Percentiles rank a stretch among this genome's conserved stretches.
Conservation (phyloP, 2,888 invertebrate species). For the Drosophila atripex region DNA sequence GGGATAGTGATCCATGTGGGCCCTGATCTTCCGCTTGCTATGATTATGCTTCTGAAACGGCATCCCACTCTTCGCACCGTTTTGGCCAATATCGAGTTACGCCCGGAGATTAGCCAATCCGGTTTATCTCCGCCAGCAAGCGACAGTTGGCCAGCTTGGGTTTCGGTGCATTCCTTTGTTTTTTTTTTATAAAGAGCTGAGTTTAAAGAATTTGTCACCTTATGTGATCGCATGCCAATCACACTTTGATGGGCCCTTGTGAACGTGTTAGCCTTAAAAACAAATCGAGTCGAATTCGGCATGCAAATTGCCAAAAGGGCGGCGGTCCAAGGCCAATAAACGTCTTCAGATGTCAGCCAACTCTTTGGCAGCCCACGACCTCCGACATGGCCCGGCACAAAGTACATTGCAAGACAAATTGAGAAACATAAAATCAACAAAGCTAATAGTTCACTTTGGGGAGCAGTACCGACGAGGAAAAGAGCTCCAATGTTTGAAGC, state of each 20-base stretch:
- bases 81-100: constrained; percentile 42
- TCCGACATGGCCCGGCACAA: not conserved
- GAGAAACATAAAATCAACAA: constrained; percentile 79
- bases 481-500: not conserved
- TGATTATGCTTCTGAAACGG: constrained; percentile 23
- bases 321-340: constrained; percentile 60
- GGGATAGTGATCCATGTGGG: constrained; percentile 16
- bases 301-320: constrained; percentile 73
- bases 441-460: constrained; percentile 78
- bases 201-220: constrained; percentile 57
- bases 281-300: constrained; percentile 78
- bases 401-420: constrained; percentile 65
- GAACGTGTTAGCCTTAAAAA: constrained; percentile 51
- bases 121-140: constrained; percentile 10
- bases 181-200: constrained; percentile 58
- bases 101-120: constrained; percentile 13
- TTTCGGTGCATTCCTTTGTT: constrained; percentile 46
- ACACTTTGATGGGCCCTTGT: constrained; percentile 24
- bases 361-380: constrained; percentile 38
- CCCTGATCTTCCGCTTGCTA: constrained; percentile 24
- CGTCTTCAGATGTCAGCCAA: constrained; percentile 66
- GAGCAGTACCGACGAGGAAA: constrained; percentile 30
- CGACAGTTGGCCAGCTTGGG: constrained; percentile 42
- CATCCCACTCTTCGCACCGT: constrained; percentile 14
- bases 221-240: constrained; percentile 63